Evolutionary conservation across 1,140 invertebrate genomes (phyloP), one percentile per base, ranked within the genome.

Genomic region (Colletes gigas): DNA sequence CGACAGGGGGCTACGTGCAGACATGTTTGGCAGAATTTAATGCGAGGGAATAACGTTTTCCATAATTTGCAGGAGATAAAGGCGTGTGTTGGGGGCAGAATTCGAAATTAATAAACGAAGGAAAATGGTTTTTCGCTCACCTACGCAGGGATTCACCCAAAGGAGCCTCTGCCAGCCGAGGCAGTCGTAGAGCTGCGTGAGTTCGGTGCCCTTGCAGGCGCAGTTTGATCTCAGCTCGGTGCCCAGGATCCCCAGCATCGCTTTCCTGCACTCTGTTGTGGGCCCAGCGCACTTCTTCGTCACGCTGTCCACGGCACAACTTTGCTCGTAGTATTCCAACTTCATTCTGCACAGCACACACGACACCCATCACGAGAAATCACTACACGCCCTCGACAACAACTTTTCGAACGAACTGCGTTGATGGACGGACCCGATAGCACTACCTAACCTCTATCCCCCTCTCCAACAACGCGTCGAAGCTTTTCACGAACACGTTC

Each of bases 61-160:
- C 0, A 60, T 30, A 9, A 60, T 30, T 30, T 4, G 12, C n/a
- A 2, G 10, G 21, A 54, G 10, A 3, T 15, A 54, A 5, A n/a
- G 52, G 10, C 52, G 12, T 0, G 59, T 19, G 19, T 21, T 10
- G 5, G 59, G 44, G 8, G 8, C 44, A 47, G 44, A 47, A 47
- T 47, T 5, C 4, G 8, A 47, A 8, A 47, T 47, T 47, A 47
- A 5, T 2, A 30, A 54, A 6, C 52, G 10, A 67, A 19, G 8
- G n/a, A n/a, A 3, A 4, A 4, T 30, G 54, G 30, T 65, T 59
- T 54, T 59, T 67, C 52, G 94, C 97, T 96, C 93, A 98, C 97
- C 97, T 70, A 98, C 97, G 91, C 97, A 98, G 8, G 97, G 97
- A 90, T 98, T 98, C 67, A 98, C 95, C 97, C 97, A 98, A 6